These are phyloP conservation scores for Ophiodon elongatus DNA, from an alignment of 2,113 vertebrate species.

Conservation along the genomic window DNA sequence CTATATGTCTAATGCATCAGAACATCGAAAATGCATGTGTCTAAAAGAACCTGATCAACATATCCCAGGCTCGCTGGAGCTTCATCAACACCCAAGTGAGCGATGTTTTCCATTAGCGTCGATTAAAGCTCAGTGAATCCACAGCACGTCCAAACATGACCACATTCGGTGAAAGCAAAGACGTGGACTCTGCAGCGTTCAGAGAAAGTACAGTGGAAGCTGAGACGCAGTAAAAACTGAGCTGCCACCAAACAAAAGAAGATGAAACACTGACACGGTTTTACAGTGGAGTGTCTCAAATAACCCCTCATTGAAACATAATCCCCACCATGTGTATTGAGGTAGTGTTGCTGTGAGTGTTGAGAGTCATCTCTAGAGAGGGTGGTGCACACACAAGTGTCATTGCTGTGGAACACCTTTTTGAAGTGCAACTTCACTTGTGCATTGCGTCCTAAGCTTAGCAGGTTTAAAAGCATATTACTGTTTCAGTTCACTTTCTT, in stretches of 20 bases:
- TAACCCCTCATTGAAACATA: conserved; percentile 36
- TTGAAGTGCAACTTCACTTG: conserved; percentile 5
- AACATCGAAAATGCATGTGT: not conserved
- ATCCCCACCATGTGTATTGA: conserved; percentile 6
- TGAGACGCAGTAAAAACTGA: conserved; percentile 5
- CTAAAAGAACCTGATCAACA: conserved; percentile 16
- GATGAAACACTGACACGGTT: conserved; percentile 32
- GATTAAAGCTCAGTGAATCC: conserved; percentile 9
- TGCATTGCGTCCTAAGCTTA: not conserved
- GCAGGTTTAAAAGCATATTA: conserved; percentile 18
- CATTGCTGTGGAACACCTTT: conserved; percentile 17
- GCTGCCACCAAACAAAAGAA: conserved; percentile 16
- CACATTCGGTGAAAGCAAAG: conserved; percentile 1
- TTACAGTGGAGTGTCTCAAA: conserved; percentile 34
- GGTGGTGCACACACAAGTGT: not conserved
- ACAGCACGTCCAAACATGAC: not conserved
- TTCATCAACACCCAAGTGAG: not conserved
- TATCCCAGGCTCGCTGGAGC: not conserved
- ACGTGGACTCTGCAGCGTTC: not conserved
- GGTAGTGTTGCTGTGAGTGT: conserved; percentile 11
- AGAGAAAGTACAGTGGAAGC: conserved; percentile 6
- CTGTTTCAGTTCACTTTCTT: conserved; percentile 19
- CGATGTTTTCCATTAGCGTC: not conserved
- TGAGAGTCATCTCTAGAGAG: not conserved
- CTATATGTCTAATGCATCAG: not conserved